Conservation (phyloP, 2,113 vertebrate genomes). For the Laticauda laticaudata region DNA sequence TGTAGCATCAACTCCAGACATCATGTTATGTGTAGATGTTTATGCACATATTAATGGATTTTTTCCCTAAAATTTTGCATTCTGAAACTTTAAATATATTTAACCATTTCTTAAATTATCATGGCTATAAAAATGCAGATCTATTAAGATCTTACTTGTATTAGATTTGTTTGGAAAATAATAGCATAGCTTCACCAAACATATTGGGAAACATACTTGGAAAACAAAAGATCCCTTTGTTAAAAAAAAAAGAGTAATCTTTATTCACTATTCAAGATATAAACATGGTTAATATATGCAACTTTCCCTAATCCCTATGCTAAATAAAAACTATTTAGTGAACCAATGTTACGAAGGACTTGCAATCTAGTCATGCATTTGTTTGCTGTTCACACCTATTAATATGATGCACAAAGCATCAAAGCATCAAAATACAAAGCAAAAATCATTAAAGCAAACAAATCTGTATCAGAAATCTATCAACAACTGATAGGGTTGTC, state of each 20-base stretch:
- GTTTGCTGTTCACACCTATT: neutral
- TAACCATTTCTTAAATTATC: neutral
- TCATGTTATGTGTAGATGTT: neutral
- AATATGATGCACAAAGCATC: neutral
- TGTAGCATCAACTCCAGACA: neutral
- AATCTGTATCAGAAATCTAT: neutral
- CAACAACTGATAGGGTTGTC: neutral
- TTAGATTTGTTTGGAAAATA: neutral
- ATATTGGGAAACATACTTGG: neutral
- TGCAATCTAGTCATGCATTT: neutral
- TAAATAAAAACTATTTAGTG: neutral
- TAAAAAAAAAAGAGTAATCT: neutral
- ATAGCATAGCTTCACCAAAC: neutral
- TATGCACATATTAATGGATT: neutral
- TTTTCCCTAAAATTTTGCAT: neutral
- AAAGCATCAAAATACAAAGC: neutral
- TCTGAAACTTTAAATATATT: neutral
- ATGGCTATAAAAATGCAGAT: neutral
- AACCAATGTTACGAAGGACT: neutral
- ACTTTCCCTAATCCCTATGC: neutral
- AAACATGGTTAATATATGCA: neutral
- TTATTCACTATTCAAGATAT: neutral
- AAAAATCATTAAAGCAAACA: neutral
- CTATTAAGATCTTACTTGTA: neutral
- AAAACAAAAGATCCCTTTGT: neutral